These are phyloP conservation scores for Acropternis orthonyx DNA, from an alignment of 2,797 vertebrate species.

Conservation along the genomic window DNA sequence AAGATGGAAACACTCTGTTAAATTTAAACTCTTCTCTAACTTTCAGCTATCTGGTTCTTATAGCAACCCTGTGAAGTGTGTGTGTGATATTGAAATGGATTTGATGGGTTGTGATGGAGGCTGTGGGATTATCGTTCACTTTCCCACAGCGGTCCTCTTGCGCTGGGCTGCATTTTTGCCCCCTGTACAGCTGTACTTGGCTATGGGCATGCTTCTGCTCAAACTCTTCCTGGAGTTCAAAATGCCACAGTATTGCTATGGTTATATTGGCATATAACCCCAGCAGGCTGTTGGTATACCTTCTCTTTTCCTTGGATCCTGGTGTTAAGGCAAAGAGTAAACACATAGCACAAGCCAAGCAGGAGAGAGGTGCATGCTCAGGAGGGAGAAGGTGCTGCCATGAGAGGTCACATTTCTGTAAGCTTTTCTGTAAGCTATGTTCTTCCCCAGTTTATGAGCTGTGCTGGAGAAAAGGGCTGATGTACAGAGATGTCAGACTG, in stretches of 20 bases:
- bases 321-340: background rate
- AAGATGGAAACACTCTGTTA: background rate
- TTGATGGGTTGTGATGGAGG: background rate
- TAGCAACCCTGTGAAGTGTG: background rate
- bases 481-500: background rate
- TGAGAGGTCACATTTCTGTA: background rate
- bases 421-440: background rate
- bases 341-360: rapidly evolving
- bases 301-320: background rate
- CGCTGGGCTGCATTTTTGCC: background rate
- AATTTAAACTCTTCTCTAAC: constrained; percentile 6
- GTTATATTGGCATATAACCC: background rate
- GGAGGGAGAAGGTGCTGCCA: background rate
- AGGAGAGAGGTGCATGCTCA: background rate
- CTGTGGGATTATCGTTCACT: background rate
- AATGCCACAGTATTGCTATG: background rate
- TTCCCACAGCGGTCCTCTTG: background rate
- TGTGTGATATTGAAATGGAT: background rate
- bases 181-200: background rate
- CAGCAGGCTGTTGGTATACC: background rate
- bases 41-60: background rate
- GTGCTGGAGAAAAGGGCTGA: background rate
- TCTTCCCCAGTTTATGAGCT: background rate
- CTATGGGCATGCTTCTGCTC: background rate
- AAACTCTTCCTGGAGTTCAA: background rate